Conservation (phyloP, 2,113 vertebrate species). For the Phylloscopus whistleri region DNA sequence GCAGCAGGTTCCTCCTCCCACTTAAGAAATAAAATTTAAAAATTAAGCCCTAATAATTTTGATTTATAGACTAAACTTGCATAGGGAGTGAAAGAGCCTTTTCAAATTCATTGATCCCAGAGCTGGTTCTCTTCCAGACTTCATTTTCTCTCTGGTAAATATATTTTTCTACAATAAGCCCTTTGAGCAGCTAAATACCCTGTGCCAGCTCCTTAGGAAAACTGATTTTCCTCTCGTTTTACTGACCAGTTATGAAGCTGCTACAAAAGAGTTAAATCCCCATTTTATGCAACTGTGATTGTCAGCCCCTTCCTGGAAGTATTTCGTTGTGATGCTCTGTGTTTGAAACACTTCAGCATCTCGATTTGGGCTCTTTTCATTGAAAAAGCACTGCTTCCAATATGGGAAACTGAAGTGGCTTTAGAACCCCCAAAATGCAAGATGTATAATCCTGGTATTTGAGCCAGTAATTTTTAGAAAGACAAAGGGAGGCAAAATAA, state of each 20-base stretch:
- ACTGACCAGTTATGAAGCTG: neutral
- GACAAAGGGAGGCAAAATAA: accelerated
- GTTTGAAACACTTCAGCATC: neutral
- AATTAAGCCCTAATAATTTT: neutral
- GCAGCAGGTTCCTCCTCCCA: neutral
- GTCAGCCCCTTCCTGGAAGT: neutral
- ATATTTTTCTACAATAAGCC: neutral
- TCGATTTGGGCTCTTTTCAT: neutral
- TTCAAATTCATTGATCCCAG: neutral
- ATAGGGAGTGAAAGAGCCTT: neutral
- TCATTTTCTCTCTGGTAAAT: conserved; percentile 16
- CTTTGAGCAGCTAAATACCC: neutral
- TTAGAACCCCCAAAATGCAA: neutral
- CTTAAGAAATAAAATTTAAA: neutral
- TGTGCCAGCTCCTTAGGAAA: neutral
- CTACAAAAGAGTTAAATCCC: neutral
- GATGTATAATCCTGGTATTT: neutral
- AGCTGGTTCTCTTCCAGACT: conserved; percentile 1
- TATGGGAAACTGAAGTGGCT: neutral
- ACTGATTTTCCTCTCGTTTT: neutral
- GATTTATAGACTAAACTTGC: neutral
- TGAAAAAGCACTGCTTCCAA: neutral
- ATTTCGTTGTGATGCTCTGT: neutral
- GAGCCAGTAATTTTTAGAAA: neutral
- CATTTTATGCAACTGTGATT: neutral